phyloP scores from a whole-genome alignment of 2,113 vertebrate species.

The Daboia siamensis region DNA sequence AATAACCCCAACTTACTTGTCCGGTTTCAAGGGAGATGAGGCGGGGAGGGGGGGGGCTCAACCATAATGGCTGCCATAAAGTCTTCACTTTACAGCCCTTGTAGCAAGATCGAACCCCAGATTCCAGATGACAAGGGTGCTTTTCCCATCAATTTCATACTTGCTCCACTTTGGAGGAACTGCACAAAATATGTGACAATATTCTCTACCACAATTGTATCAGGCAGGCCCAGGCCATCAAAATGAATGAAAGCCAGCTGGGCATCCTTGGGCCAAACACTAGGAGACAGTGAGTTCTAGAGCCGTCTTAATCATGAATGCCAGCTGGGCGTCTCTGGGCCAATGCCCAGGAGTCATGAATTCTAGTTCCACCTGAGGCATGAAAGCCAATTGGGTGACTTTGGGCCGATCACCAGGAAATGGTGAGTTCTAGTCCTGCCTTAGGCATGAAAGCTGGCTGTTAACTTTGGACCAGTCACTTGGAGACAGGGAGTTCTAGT shows the following conservation, averaged over 20 bases:
- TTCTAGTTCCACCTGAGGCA: too few relatives aligned
- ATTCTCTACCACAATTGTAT: neutral
- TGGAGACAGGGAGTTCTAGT: too few relatives aligned
- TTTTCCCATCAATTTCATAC: neutral
- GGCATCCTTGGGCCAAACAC: too few relatives aligned
- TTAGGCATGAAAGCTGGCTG: too few relatives aligned
- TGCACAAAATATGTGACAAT: neutral
- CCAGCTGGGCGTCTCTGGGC: neutral
- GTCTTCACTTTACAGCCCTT: too few relatives aligned
- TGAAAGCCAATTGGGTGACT: rapidly evolving
- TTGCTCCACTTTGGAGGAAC: neutral
- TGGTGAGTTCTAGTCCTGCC: rapidly evolving
- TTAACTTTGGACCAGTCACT: too few relatives aligned
- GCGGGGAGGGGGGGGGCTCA: neutral
- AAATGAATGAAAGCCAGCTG: neutral
- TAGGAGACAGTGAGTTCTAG: too few relatives aligned
- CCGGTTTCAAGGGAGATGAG: neutral
- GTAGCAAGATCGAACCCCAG: neutral
- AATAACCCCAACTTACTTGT: constrained; percentile 31
- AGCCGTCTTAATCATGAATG: too few relatives aligned
- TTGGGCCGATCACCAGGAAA: too few relatives aligned
- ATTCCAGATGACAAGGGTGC: neutral
- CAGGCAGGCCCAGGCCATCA: neutral
- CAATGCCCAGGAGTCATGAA: too few relatives aligned
- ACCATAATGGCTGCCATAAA: neutral